Evolutionary conservation across 2,113 vertebrate species (phyloP), one percentile per base, ranked within the genome.

Genomic region (Corvus cornix): DNA sequence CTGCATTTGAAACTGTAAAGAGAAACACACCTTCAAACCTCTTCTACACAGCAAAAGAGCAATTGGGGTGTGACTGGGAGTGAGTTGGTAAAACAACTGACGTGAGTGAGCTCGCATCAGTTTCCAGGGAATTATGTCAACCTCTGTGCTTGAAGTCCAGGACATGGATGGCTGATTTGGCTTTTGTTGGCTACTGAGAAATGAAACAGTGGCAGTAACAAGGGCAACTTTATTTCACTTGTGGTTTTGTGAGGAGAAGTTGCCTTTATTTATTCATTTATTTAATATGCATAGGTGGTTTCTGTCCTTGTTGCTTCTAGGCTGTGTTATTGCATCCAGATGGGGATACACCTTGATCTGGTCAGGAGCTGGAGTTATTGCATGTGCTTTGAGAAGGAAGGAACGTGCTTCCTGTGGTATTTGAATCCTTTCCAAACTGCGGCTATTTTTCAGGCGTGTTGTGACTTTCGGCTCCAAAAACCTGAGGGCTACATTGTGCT

Each of bases 281-380:
- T 53, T 91, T 90, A 62, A 70, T n/a, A 70, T 26, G 39, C 69
- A 37, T 52, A 85, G 84, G 75, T 91, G 85, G 83, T 64, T 96
- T 83, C 83, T 81, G 79, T 56, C 76, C 56, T 84, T 52, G 60
- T 22, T 77, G 79, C 60, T 95, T 93, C 74, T 48, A 77, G 90
- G 85, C 82, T 90, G 43, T 12, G 8, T 94, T 93, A 95, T 63
- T 96, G 72, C 55, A 93, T 95, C 85, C 95, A 96, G 93, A 88
- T 95, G 93, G 88, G 83, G 64, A 93, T 94, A 93, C 62, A 96
- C 92, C 95, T 94, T 84, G 79, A 88, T 93, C 90, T 91, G 88
- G 82, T 95, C 82, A 87, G 93, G 81, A 90, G 82, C 87, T 85
- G 90, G 86, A 90, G 60, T 86, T 86, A 81, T 2, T 92, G 79